Evolutionary conservation across 2,888 invertebrate genomes (phyloP).

Genomic region (Phytoseiulus persimilis): DNA sequence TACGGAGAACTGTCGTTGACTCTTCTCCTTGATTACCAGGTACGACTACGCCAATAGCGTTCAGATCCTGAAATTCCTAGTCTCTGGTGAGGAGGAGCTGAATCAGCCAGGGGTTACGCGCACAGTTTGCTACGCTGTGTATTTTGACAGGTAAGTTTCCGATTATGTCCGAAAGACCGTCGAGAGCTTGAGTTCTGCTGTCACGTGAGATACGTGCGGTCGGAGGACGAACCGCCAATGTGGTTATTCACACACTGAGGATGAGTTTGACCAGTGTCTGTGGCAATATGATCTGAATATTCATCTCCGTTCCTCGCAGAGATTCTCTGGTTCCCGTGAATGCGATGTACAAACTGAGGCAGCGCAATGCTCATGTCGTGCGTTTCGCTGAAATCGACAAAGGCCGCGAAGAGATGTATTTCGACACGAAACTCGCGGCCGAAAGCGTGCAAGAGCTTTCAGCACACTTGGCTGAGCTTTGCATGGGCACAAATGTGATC

Average conservation of each 20-base stretch:
- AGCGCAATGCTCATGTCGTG: constrained; percentile 26
- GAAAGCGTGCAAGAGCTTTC: background rate
- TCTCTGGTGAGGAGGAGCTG: constrained; percentile 28
- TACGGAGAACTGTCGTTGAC: background rate
- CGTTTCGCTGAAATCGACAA: constrained; percentile 10
- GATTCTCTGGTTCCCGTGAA: constrained; percentile 12
- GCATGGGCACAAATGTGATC: background rate
- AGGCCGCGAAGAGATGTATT: constrained; percentile 28
- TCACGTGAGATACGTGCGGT: background rate
- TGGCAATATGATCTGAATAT: too few species aligned
- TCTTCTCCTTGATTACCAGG: background rate
- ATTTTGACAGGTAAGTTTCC: constrained; percentile 5
- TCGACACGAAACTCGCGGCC: background rate
- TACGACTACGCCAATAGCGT: constrained; percentile 33
- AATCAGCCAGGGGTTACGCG: constrained; percentile 20
- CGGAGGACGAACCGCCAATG: background rate
- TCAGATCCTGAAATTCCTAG: constrained; percentile 10
- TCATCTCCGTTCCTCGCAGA: background rate
- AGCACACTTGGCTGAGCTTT: constrained; percentile 15
- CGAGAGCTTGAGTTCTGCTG: background rate
- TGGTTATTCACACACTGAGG: too few species aligned
- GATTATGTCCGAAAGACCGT: too few species aligned
- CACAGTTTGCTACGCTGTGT: constrained; percentile 35
- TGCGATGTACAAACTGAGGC: constrained; percentile 27
- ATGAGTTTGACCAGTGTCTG: too few species aligned